A percentile compares a stretch with the other conserved stretches of the same genome.
phyloP scores from a whole-genome alignment of 2,888 invertebrate species.

The Scaeva pyrastri region DNA sequence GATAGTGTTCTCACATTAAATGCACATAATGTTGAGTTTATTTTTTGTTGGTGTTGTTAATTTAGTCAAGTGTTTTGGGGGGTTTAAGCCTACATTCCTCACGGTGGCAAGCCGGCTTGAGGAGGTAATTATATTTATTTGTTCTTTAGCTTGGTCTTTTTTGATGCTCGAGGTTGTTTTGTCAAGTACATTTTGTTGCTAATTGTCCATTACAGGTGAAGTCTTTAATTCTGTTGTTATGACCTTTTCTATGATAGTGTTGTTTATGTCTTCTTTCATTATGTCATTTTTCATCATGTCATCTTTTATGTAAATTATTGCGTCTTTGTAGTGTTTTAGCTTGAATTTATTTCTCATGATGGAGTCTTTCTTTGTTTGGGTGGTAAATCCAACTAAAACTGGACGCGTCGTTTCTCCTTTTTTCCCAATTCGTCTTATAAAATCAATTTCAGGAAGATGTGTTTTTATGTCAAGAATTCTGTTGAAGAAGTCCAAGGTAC shows the following conservation, averaged over 20 bases:
- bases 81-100: no score
- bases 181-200: not conserved
- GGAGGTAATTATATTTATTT: no score
- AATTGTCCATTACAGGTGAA: not conserved
- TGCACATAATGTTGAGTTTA: no score
- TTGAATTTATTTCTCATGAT: constrained; percentile 1
- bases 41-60: no score
- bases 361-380: not conserved
- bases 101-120: no score
- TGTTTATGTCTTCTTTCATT: not conserved
- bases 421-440: not conserved
- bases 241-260: not conserved
- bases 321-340: not conserved
- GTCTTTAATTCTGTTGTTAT: not conserved
- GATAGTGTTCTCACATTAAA: no score
- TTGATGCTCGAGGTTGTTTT: not conserved
- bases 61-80: no score
- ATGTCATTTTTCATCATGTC: not conserved
- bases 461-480: no score
- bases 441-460: no score
- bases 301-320: constrained; percentile 1
- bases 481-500: no score
- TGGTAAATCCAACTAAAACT: not conserved
- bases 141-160: no score
- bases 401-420: not conserved